Conservation (phyloP, 2,797 vertebrate species). For the Ptychadena robeensis region DNA sequence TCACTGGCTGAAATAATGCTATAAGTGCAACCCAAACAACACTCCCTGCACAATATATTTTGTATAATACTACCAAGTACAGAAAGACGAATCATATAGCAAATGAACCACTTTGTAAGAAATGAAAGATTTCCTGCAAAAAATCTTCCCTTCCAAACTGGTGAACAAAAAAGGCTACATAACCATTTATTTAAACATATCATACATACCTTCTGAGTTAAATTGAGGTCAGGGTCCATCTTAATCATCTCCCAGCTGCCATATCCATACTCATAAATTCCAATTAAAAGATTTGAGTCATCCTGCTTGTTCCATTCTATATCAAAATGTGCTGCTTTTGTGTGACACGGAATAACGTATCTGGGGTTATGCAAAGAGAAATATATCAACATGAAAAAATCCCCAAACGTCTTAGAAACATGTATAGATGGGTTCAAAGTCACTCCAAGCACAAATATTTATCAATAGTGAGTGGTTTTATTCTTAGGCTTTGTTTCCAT, state of each 20-base stretch:
- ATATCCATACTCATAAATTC: constrained; percentile 98
- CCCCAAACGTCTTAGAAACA: not conserved
- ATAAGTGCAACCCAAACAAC: too few relatives aligned
- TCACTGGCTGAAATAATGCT: too few relatives aligned
- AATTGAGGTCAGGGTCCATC: constrained; percentile 98
- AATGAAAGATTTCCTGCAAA: too few relatives aligned
- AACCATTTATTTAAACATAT: not conserved
- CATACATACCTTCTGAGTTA: constrained; percentile 90
- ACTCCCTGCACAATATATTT: too few relatives aligned
- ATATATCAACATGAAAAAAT: not conserved
- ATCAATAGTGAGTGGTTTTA: too few relatives aligned
- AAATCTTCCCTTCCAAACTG: too few relatives aligned
- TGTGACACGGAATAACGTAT: constrained; percentile 93
- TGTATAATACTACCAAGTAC: too few relatives aligned
- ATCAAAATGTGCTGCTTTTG: constrained; percentile 97
- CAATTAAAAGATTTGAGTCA: constrained; percentile 95
- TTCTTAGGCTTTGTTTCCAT: too few relatives aligned
- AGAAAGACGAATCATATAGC: too few relatives aligned
- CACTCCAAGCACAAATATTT: not conserved
- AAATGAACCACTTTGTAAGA: too few relatives aligned
- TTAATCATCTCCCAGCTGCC: constrained; percentile 99
- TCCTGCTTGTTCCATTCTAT: constrained; percentile 96
- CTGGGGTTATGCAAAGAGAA: constrained; percentile 68
- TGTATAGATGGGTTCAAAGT: not conserved
- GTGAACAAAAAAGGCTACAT: too few relatives aligned